These are phyloP conservation scores for Atractosteus spatula DNA, from an alignment of 2,113 vertebrate genomes.

Conservation along the genomic window DNA sequence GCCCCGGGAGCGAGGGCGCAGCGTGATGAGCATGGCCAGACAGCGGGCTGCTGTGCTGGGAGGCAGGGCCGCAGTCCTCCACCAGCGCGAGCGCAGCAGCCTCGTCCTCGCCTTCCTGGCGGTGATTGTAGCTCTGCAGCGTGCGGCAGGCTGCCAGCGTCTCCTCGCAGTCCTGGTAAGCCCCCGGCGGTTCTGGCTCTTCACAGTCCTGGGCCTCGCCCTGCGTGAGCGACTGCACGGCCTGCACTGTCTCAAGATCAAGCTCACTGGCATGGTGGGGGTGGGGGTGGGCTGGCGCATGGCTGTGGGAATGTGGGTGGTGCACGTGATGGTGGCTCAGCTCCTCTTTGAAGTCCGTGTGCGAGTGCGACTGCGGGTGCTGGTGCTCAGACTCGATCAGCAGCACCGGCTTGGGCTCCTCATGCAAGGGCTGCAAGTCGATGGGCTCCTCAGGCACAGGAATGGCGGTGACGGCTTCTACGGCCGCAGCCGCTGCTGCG, in stretches of 20 bases:
- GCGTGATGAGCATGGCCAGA: constrained; percentile 48
- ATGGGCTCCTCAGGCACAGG: constrained; percentile 57
- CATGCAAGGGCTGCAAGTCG: constrained; percentile 57
- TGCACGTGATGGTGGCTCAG: constrained; percentile 19
- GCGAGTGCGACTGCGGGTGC: constrained; percentile 70
- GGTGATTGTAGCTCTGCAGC: constrained; percentile 91
- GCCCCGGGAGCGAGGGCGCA: constrained; percentile 69
- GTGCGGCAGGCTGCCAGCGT: constrained; percentile 93
- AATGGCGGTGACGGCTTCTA: constrained; percentile 74
- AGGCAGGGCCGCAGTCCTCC: constrained; percentile 83
- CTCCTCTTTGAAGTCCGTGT: constrained; percentile 69
- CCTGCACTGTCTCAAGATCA: constrained; percentile 95
- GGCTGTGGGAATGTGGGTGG: constrained; percentile 45
- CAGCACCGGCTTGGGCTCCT: constrained; percentile 61
- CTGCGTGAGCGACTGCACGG: constrained; percentile 94
- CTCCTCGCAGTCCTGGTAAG: constrained; percentile 97
- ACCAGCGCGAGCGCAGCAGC: constrained; percentile 80
- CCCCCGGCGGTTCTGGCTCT: constrained; percentile 67
- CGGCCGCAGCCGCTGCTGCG: constrained; percentile 62
- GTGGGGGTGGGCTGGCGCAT: constrained; percentile 13
- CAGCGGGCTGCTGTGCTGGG: constrained; percentile 77
- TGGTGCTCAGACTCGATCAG: constrained; percentile 67
- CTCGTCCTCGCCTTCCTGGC: constrained; percentile 82
- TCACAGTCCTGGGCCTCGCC: constrained; percentile 88
- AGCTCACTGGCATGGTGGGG: constrained; percentile 79